These are phyloP conservation scores for Penaeus monodon DNA, from an alignment of 2,888 invertebrate genomes.

Conservation along the genomic window DNA sequence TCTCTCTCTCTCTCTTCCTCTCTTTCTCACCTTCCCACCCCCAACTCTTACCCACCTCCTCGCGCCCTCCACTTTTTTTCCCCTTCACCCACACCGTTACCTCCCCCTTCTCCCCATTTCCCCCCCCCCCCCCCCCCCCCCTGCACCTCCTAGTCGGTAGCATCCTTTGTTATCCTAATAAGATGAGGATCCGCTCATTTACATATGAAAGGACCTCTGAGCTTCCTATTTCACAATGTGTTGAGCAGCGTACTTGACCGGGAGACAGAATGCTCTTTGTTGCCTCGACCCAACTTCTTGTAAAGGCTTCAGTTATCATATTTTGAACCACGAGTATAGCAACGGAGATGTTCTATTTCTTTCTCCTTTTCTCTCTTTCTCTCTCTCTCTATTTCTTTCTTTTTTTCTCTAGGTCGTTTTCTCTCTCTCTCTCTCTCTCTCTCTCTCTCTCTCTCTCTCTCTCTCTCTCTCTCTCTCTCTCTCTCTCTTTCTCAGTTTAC, in stretches of 20 bases:
- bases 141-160: conserved; percentile 47
- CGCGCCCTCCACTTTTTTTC: background rate
- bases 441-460: background rate
- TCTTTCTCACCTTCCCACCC: background rate
- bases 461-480: background rate
- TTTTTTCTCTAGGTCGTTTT: background rate
- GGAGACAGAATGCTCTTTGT: conserved; percentile 39
- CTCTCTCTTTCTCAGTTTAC: background rate
- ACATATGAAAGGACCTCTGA: conserved; percentile 55
- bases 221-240: conserved; percentile 62
- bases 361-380: background rate
- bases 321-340: too few species aligned
- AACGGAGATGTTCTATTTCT: background rate
- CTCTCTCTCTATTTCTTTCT: background rate
- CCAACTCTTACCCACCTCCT: background rate
- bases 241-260: conserved; percentile 51
- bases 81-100: background rate
- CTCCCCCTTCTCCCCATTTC: background rate
- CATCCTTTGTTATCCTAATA: conserved; percentile 59
- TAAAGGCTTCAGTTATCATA: conserved; percentile 13
- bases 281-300: conserved; percentile 16
- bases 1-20: background rate
- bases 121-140: background rate
- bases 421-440: background rate
- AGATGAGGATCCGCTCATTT: conserved; percentile 61